Evolutionary conservation across 1,140 invertebrate species (phyloP).

Genomic region (Drosophila malerkotliana): DNA sequence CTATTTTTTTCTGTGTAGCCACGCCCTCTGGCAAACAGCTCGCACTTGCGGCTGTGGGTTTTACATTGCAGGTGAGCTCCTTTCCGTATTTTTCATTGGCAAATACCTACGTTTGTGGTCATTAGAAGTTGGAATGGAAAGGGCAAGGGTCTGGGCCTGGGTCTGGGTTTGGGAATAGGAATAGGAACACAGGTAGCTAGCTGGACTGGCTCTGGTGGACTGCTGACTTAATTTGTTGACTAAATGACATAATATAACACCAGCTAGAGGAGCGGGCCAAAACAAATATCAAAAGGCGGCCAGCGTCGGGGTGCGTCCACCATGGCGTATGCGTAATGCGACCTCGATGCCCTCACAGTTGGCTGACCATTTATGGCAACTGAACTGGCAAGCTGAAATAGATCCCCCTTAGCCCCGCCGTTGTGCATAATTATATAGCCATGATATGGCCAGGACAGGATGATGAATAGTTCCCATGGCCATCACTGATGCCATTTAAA

Average conservation of each 20-base stretch:
- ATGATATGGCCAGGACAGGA: not conserved
- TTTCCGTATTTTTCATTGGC: not conserved
- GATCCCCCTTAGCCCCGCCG: slow-evolving; percentile 7
- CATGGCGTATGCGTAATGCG: slow-evolving; percentile 61
- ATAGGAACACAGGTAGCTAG: not conserved
- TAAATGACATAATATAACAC: slow-evolving; percentile 77
- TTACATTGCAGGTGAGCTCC: not conserved
- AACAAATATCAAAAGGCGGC: slow-evolving; percentile 49
- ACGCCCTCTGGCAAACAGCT: too few species aligned
- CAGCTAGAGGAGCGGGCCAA: slow-evolving; percentile 15
- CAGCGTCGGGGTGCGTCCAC: slow-evolving; percentile 4
- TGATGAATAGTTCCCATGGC: not conserved
- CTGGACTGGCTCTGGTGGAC: not conserved
- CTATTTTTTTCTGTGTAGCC: too few species aligned
- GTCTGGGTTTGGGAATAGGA: not conserved
- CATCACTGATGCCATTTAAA: not conserved
- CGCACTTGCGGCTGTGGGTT: not conserved
- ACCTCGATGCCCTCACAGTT: slow-evolving; percentile 2
- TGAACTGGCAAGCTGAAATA: not conserved
- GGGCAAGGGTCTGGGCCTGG: not conserved
- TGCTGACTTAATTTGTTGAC: slow-evolving; percentile 72
- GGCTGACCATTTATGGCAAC: slow-evolving; percentile 56
- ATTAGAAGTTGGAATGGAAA: not conserved
- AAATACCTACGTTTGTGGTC: not conserved
- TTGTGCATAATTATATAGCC: slow-evolving; percentile 20